phyloP scores from a whole-genome alignment of 2,113 vertebrate genomes.

The Athene noctua region DNA sequence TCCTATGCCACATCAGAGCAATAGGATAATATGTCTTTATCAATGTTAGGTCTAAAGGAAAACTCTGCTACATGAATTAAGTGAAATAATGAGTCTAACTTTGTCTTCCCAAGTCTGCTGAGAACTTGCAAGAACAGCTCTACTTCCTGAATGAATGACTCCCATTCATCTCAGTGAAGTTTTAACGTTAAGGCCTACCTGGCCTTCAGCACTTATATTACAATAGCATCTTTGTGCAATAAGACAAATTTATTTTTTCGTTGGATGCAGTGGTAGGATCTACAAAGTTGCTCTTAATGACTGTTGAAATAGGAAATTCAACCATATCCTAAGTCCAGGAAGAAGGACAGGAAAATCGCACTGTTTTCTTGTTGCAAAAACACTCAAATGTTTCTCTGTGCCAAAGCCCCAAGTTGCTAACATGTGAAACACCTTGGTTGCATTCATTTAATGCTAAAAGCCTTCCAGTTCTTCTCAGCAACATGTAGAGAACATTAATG shows the following conservation, averaged over 20 bases:
- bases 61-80: background rate
- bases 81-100: background rate
- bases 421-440: background rate
- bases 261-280: background rate
- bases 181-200: background rate
- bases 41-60: background rate
- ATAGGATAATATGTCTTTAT: background rate
- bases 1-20: background rate
- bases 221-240: background rate
- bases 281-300: background rate
- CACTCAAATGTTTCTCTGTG: background rate
- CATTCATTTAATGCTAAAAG: background rate
- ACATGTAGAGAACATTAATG: background rate
- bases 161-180: background rate
- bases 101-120: background rate
- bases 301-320: background rate
- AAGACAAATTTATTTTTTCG: background rate
- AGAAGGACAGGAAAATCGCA: background rate
- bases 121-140: background rate
- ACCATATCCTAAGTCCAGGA: background rate
- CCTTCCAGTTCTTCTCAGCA: slow-evolving; percentile 16
- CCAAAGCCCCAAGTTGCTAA: background rate
- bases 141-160: background rate
- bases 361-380: background rate
- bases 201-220: background rate